Percentiles rank a stretch among this genome's conserved stretches.
These are phyloP conservation scores for Peromyscus attwateri DNA, from an alignment of 2,797 vertebrate genomes.

Conservation along the genomic window DNA sequence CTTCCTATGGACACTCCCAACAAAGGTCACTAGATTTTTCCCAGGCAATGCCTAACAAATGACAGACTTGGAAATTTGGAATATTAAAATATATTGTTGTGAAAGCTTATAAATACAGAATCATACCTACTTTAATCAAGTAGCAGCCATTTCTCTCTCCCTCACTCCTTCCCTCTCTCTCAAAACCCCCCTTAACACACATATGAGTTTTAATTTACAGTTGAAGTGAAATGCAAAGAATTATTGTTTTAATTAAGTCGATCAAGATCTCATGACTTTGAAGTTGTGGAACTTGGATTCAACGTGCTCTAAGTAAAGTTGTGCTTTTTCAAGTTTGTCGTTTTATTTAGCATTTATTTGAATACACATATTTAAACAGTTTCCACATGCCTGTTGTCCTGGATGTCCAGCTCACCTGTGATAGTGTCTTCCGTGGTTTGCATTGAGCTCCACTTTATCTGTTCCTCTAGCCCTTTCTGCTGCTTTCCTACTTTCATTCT, in stretches of 20 bases:
- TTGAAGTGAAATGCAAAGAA: background rate
- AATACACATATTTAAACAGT: background rate
- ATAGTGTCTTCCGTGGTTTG: background rate
- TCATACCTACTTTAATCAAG: background rate
- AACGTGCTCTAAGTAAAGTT: background rate
- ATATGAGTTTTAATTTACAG: background rate
- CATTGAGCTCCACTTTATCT: background rate
- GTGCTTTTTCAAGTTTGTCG: background rate
- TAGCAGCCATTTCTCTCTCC: background rate
- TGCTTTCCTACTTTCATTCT: background rate
- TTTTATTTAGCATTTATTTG: background rate
- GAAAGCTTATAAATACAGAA: background rate
- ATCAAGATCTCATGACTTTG: background rate
- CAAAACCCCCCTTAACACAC: too few relatives aligned
- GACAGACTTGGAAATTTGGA: background rate
- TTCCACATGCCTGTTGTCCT: background rate
- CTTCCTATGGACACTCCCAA: background rate
- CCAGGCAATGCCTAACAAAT: background rate
- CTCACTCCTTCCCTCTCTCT: background rate
- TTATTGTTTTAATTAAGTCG: constrained; percentile 7
- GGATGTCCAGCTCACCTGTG: background rate
- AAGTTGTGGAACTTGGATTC: background rate
- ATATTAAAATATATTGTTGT: background rate
- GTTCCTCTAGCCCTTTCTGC: background rate
- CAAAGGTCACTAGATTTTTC: background rate